Evolutionary conservation across 2,888 invertebrate genomes (phyloP).

Genomic region (Plagodis pulveraria): DNA sequence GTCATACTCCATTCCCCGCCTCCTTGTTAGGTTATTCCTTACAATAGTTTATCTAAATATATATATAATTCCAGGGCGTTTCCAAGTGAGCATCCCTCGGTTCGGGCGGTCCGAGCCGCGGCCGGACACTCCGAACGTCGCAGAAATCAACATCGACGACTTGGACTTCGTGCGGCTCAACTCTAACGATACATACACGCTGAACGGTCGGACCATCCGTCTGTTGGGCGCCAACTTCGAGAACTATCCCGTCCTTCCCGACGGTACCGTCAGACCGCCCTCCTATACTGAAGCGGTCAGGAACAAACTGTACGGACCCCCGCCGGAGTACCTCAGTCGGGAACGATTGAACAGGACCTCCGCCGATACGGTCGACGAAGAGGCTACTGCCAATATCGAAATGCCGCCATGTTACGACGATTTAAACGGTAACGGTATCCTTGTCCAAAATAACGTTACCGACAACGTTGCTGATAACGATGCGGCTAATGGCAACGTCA

Average conservation of each 20-base stretch:
- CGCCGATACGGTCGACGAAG: constrained; percentile 51
- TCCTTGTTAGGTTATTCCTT: too few relatives aligned
- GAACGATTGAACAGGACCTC: constrained; percentile 51
- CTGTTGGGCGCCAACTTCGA: constrained; percentile 69
- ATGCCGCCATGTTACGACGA: constrained; percentile 77
- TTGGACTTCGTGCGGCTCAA: constrained; percentile 65
- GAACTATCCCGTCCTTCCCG: constrained; percentile 57
- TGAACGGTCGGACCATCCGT: constrained; percentile 74
- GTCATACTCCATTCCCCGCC: too few relatives aligned
- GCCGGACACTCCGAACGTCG: constrained; percentile 68
- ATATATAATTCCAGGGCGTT: constrained; percentile 44
- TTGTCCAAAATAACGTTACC: neutral
- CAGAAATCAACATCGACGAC: constrained; percentile 62
- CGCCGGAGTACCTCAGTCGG: constrained; percentile 70
- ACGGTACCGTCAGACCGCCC: constrained; percentile 58
- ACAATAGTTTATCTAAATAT: neutral
- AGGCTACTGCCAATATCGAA: constrained; percentile 66
- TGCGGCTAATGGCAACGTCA: neutral
- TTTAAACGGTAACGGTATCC: constrained; percentile 33
- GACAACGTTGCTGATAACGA: neutral
- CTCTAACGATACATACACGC: constrained; percentile 71
- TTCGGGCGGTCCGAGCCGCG: constrained; percentile 53
- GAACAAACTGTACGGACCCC: constrained; percentile 74
- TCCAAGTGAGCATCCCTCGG: constrained; percentile 67
- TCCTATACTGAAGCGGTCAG: constrained; percentile 71